These are phyloP conservation scores for Trichonephila clavata DNA, from an alignment of 1,140 invertebrate species.

Conservation along the genomic window DNA sequence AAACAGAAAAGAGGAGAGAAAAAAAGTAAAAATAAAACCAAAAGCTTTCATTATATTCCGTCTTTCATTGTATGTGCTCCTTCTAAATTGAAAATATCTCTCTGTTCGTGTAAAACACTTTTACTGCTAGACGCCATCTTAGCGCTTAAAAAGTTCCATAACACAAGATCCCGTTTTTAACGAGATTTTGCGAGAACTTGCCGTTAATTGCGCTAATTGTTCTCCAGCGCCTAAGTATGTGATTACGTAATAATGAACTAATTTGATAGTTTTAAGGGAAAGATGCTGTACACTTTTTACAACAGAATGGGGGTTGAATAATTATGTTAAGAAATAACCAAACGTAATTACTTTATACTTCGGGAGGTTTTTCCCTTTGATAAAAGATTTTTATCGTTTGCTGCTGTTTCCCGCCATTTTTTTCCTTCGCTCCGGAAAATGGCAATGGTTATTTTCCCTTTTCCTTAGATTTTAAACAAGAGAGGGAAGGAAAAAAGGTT, in stretches of 20 bases:
- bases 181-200: conserved; percentile 46
- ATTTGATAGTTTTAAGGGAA: conserved; percentile 69
- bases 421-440: conserved; percentile 36
- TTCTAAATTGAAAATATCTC: conserved; percentile 62
- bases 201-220: conserved; percentile 73
- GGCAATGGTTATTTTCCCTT: conserved; percentile 65
- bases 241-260: conserved; percentile 73
- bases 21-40: not conserved
- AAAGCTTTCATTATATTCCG: conserved; percentile 46
- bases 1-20: conserved; percentile 21
- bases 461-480: conserved; percentile 67
- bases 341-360: conserved; percentile 66
- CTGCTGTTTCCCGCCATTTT: conserved; percentile 17
- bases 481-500: conserved; percentile 2
- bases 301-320: conserved; percentile 28
- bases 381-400: conserved; percentile 72
- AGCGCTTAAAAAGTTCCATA: conserved; percentile 38
- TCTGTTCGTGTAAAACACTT: conserved; percentile 60
- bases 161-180: conserved; percentile 59
- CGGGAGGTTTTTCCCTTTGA: conserved; percentile 52
- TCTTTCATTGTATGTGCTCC: conserved; percentile 4
- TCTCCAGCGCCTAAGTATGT: conserved; percentile 65
- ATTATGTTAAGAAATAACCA: conserved; percentile 72
- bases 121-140: conserved; percentile 57
- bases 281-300: conserved; percentile 28